These are phyloP conservation scores for Hozukius guyotensis DNA, from an alignment of 2,797 vertebrate species.

Conservation along the genomic window DNA sequence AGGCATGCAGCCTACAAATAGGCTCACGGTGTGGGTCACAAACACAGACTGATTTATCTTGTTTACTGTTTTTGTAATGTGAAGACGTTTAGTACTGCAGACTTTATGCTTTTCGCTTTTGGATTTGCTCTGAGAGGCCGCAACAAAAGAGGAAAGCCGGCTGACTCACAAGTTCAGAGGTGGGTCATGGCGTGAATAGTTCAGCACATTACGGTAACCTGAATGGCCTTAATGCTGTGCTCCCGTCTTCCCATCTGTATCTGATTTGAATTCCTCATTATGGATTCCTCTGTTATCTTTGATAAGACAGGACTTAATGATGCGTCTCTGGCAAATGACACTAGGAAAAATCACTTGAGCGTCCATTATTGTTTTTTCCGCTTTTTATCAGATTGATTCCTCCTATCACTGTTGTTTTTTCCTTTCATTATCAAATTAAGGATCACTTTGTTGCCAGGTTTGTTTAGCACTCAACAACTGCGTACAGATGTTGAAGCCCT, in stretches of 20 bases:
- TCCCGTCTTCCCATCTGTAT: slow-evolving; percentile 64
- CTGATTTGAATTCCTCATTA: slow-evolving; percentile 65
- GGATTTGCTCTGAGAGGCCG: slow-evolving; percentile 25
- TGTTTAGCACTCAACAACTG: slow-evolving; percentile 67
- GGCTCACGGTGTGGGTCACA: slow-evolving; percentile 5
- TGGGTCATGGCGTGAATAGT: slow-evolving; percentile 57
- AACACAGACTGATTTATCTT: slow-evolving; percentile 28
- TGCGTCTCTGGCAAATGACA: slow-evolving; percentile 68
- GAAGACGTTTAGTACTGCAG: slow-evolving; percentile 7
- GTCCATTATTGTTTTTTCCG: slow-evolving; percentile 70
- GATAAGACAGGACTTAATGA: slow-evolving; percentile 74
- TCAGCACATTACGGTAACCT: slow-evolving; percentile 46
- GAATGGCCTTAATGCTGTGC: slow-evolving; percentile 32
- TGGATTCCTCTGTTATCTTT: slow-evolving; percentile 65
- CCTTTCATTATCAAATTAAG: slow-evolving; percentile 73
- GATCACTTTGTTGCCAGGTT: slow-evolving; percentile 61
- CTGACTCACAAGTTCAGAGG: slow-evolving; percentile 49
- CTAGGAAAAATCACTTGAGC: slow-evolving; percentile 65
- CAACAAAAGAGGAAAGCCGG: slow-evolving; percentile 20
- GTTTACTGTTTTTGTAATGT: slow-evolving; percentile 29
- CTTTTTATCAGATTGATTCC: slow-evolving; percentile 68
- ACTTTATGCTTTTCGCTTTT: slow-evolving; percentile 1
- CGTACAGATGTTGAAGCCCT: slow-evolving; percentile 62
- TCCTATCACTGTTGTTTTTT: slow-evolving; percentile 66
- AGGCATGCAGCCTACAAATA: slow-evolving; percentile 13